Base-by-base conservation (phyloP, 2,797 vertebrate genomes). In the Enteromius radiatus region DNA sequence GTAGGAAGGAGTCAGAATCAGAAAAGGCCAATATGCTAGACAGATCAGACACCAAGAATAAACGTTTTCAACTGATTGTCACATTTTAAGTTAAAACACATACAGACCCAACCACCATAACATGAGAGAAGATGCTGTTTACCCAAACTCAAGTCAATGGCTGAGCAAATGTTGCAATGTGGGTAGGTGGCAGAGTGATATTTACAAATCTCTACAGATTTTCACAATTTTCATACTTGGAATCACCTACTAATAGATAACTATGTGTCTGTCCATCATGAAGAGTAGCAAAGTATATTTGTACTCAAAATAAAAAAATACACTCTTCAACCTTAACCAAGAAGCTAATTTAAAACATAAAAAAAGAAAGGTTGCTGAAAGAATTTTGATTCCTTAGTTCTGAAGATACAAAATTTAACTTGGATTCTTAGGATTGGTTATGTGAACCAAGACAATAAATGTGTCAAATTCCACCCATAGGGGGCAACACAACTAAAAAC, bases 401-500 rank as follows among this genome's bases (percentile, higher is more conserved):
- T 54, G 19, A n/a, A 54, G 11, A 23, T 52, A 33, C 9, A 15
- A 15, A 9, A 74, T 36, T 1, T 9, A 36, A 38, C 49, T 56
- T 56, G 47, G 21, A 33, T 38, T 38, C 33, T 11, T 38, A 6
- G 38, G 33, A 75, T n/a, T n/a, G n/a, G n/a, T n/a, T n/a, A n/a
- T n/a, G n/a, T n/a, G n/a, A 74, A 8, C 0, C 3, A 74, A 15
- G 7, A 7, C 31, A 38, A 38, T n/a, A n/a, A 23, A n/a, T 56
- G 21, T 56, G 21, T 31, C 12, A 56, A 75, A 75, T 36, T 54
- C 31, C 33, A 74, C 47, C 19, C 70, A 73, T 54, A 74, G 6
- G 31, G 47, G 49, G 11, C 3, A 74, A 54, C 52, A 74, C 70
- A 74, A n/a, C 21, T n/a, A 15, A 36, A 45, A 52, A 17, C 36